Base-by-base conservation (phyloP, 1,140 invertebrate genomes). In the Amphibalanus amphitrite region DNA sequence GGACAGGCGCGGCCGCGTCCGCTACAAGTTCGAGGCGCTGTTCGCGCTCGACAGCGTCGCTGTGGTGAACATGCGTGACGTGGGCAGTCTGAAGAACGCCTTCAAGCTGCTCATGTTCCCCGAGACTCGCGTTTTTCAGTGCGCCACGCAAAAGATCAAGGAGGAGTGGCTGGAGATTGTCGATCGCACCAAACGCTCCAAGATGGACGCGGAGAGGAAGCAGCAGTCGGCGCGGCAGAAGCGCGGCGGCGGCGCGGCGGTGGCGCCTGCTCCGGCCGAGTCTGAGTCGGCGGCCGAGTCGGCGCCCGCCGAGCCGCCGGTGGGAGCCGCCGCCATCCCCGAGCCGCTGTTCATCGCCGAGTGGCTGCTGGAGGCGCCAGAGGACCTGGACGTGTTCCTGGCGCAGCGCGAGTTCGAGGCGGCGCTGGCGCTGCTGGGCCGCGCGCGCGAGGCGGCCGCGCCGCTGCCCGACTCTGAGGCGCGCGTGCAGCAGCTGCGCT, bases 381-480 rank as follows among this genome's bases (percentile, higher is more conserved):
- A 98, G 79, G 95, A 98, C 80, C 82, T 99, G 29, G 95, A 99
- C 82, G 95, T 97, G 26, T 88, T 89, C 73, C 93, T 98, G 75
- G 96, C 95, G n/a, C 93, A 98, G 80, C 85, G 96, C 76, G 92
- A 97, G 79, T 97, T 98, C 80, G 93, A 97, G 80, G 91, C 95
- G 78, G 94, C 96, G 26, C 91, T 95, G 72, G 85, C 87, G 4
- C 84, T 97, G 69, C 47, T 59, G 6, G 47, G 47, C 13, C 47
- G 47, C 47, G 47, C 47, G 6, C 47, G 47, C 47, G 47, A 59
- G 47, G 13, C 10, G 47, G 10, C 20, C 13, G 47, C 47, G 47
- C 17, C 47, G 47, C 47, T 59, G 47, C 10, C 47, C 10, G 47
- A 23, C 47, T 13, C 47, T 1, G 47, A 59, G 1, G 47, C 47